Evolutionary conservation across 2,797 vertebrate genomes (phyloP).

Genomic region (Gouania willdenowi): DNA sequence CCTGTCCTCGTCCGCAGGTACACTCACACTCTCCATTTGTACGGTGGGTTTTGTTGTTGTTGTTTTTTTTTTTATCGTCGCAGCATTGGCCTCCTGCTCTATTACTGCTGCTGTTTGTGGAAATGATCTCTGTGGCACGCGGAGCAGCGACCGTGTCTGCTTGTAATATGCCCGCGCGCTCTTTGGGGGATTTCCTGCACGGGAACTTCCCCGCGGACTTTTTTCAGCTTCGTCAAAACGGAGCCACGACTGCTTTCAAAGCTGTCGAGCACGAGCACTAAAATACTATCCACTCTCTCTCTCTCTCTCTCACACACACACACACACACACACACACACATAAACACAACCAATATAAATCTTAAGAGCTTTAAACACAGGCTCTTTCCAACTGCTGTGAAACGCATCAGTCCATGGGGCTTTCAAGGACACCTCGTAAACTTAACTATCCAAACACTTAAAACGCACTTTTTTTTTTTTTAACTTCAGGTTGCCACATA

Average conservation of each 20-base stretch:
- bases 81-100: conserved; percentile 37
- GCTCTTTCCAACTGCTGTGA: background rate
- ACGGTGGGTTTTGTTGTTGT: conserved; percentile 2
- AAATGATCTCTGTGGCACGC: conserved; percentile 24
- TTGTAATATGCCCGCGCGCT: conserved; percentile 47
- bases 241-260: conserved; percentile 28
- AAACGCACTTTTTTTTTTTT: too few relatives aligned
- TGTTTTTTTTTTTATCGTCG: background rate
- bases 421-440: too few relatives aligned
- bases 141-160: conserved; percentile 33
- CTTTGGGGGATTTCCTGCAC: conserved; percentile 68
- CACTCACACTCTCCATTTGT: conserved; percentile 68
- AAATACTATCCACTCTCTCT: conserved; percentile 2
- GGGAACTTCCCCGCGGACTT: conserved; percentile 74
- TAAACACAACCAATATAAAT: background rate
- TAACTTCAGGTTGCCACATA: too few relatives aligned
- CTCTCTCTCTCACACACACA: conserved; percentile 10
- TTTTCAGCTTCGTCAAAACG: conserved; percentile 63
- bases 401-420: too few relatives aligned
- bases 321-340: background rate
- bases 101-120: conserved; percentile 8
- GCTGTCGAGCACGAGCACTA: conserved; percentile 8
- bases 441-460: too few relatives aligned
- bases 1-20: conserved; percentile 67
- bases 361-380: conserved; percentile 1